These are phyloP conservation scores for Tipula lateralis DNA, from an alignment of 2,888 invertebrate genomes.

Conservation along the genomic window DNA sequence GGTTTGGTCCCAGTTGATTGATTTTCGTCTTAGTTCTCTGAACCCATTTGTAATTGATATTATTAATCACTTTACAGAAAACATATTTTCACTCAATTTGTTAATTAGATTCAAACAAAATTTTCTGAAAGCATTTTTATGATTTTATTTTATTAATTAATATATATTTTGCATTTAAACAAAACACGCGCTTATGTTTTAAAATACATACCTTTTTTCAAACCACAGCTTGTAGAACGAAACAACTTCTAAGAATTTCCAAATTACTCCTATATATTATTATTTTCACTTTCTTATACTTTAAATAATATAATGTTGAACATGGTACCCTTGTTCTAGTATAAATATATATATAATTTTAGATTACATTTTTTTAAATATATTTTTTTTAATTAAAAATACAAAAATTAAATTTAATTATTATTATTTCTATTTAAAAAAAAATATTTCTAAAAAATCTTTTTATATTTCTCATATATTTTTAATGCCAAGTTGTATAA, in stretches of 20 bases:
- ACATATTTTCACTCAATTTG: too few relatives aligned
- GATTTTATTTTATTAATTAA: neutral
- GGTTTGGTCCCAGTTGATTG: too few relatives aligned
- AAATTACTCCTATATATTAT: neutral
- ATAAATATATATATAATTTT: neutral
- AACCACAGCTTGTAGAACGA: neutral
- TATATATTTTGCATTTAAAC: neutral
- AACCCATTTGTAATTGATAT: too few relatives aligned
- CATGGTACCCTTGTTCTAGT: neutral
- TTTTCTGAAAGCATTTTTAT: neutral
- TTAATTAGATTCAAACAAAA: neutral
- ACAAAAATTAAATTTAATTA: neutral
- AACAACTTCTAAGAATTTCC: neutral
- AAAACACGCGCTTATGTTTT: neutral
- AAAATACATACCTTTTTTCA: neutral
- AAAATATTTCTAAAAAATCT: neutral
- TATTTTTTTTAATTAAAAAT: neutral
- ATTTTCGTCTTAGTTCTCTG: too few relatives aligned
- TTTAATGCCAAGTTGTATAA: neutral
- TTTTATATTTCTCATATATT: neutral
- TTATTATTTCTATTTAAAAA: neutral
- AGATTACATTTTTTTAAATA: neutral
- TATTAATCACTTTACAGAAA: too few relatives aligned
- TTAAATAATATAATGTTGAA: neutral
- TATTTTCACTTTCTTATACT: neutral